These are phyloP conservation scores for Venustaconcha ellipsiformis DNA, from an alignment of 1,140 invertebrate species.

Conservation along the genomic window DNA sequence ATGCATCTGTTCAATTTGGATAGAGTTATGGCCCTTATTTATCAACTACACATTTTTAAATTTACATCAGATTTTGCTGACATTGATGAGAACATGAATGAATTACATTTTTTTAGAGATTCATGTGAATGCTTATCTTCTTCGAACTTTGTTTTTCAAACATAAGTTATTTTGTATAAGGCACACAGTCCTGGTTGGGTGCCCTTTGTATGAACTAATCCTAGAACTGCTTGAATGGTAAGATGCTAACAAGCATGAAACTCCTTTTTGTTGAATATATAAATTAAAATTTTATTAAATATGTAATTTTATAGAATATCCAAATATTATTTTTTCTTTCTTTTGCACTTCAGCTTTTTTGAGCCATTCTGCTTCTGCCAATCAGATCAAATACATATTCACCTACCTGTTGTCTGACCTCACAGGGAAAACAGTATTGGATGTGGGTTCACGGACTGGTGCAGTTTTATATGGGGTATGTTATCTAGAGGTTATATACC, in stretches of 20 bases:
- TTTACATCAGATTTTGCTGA: too few species aligned
- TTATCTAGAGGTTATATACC: not conserved
- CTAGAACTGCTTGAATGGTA: not conserved
- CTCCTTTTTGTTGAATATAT: not conserved
- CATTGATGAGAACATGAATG: too few species aligned
- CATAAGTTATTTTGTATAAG: too few species aligned
- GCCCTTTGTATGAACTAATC: not conserved
- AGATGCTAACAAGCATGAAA: not conserved
- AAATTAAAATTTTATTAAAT: not conserved
- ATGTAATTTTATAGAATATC: not conserved
- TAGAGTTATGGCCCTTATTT: too few species aligned
- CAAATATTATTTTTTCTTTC: not conserved
- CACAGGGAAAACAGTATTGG: conserved; percentile 75
- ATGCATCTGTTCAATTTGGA: too few species aligned
- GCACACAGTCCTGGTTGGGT: too few species aligned
- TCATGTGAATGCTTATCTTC: too few species aligned
- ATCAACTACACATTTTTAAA: too few species aligned
- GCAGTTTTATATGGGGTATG: conserved; percentile 78
- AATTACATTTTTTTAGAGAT: too few species aligned
- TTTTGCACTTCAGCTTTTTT: conserved; percentile 72
- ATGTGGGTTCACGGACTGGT: conserved; percentile 80
- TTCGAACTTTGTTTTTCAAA: too few species aligned
- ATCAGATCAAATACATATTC: conserved; percentile 76
- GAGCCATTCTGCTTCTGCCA: conserved; percentile 78
- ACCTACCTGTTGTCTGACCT: conserved; percentile 74